phyloP scores from a whole-genome alignment of 2,113 vertebrate species.

The Antechinus stuartii region DNA sequence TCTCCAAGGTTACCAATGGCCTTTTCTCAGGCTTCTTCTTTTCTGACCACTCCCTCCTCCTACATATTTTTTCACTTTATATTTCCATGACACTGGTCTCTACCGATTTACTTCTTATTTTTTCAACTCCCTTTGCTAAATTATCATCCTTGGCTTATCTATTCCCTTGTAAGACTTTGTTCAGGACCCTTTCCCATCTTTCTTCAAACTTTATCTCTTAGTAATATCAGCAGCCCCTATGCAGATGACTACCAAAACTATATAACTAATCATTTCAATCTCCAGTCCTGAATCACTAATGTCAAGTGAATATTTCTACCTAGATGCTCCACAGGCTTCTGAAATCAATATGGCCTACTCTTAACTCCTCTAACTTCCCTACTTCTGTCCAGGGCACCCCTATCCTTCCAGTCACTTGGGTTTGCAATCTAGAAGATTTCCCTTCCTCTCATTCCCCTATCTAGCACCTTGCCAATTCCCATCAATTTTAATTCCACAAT shows the following conservation, averaged over 20 bases:
- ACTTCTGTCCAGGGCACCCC: not conserved
- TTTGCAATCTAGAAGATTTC: not conserved
- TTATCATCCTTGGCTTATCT: not conserved
- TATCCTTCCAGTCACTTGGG: not conserved
- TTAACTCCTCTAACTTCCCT: not conserved
- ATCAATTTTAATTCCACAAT: not conserved
- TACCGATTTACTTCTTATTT: not conserved
- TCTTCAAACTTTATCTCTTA: not conserved
- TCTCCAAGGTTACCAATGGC: not conserved
- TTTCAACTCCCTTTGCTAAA: not conserved
- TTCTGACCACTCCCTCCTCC: not conserved
- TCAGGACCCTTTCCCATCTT: not conserved
- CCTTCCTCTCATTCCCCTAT: not conserved
- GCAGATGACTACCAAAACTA: not conserved
- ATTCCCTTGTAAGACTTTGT: not conserved
- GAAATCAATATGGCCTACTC: not conserved
- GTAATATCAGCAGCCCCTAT: not conserved
- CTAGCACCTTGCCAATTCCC: not conserved
- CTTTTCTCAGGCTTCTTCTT: not conserved
- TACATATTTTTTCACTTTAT: not conserved
- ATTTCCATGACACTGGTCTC: not conserved
- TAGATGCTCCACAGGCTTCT: not conserved
- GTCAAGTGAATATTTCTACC: not conserved
- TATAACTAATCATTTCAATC: not conserved
- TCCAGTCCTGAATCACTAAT: not conserved